phyloP scores from a whole-genome alignment of 1,140 invertebrate genomes.

The Zaprionus africanus region DNA sequence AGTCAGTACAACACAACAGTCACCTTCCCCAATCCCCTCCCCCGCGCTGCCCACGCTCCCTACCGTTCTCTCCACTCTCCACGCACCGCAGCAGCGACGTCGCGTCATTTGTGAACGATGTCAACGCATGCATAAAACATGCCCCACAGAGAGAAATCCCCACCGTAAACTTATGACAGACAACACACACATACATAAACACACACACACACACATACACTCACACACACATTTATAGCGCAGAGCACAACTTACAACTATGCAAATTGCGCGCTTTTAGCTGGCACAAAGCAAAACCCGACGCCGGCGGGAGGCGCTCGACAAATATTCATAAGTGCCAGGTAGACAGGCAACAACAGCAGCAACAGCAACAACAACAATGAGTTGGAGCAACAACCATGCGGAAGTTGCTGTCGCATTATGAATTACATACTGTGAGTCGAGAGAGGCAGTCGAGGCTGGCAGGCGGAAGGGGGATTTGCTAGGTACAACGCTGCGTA shows the following conservation, averaged over 20 bases:
- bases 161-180: slow-evolving; percentile 49
- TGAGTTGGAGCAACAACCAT: slow-evolving; percentile 7
- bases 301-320: slow-evolving; percentile 16
- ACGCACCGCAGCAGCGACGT: background rate
- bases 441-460: background rate
- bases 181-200: slow-evolving; percentile 48
- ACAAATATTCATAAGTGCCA: slow-evolving; percentile 78
- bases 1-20: background rate
- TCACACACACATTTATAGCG: background rate
- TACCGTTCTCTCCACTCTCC: background rate
- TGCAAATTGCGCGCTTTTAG: slow-evolving; percentile 78
- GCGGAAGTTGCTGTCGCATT: slow-evolving; percentile 76
- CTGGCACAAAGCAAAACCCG: slow-evolving; percentile 45
- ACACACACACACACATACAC: slow-evolving; percentile 41
- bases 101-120: slow-evolving; percentile 79
- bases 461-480: background rate
- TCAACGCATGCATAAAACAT: slow-evolving; percentile 81
- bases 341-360: slow-evolving; percentile 38
- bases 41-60: background rate
- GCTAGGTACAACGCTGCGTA: slow-evolving; percentile 48
- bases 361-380: background rate
- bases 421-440: slow-evolving; percentile 62
- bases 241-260: slow-evolving; percentile 64
- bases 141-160: slow-evolving; percentile 27
- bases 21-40: background rate